These are phyloP conservation scores for Eutolmus rufibarbis DNA, from an alignment of 2,888 invertebrate species.

Conservation along the genomic window DNA sequence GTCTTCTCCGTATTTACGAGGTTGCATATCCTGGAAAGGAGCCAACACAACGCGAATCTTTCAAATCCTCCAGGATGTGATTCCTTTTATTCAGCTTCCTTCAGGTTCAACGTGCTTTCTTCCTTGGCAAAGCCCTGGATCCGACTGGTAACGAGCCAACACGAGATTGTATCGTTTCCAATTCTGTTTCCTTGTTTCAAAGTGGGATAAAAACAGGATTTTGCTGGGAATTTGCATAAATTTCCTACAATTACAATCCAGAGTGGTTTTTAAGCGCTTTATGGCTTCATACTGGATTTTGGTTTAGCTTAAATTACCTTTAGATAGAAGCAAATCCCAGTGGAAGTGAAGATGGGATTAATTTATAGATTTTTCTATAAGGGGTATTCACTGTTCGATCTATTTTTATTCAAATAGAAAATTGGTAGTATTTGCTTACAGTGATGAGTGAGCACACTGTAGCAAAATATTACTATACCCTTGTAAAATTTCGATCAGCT, in stretches of 20 bases:
- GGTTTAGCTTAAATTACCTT: neutral
- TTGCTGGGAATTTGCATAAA: constrained; percentile 26
- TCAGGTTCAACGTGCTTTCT: neutral
- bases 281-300: constrained; percentile 12
- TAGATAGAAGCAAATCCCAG: neutral
- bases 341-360: neutral
- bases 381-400: too few species aligned
- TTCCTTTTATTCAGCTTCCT: neutral
- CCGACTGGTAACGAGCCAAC: constrained; percentile 36
- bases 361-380: neutral
- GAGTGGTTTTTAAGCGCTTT: constrained; percentile 19
- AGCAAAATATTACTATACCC: too few species aligned
- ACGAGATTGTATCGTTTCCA: constrained; percentile 38
- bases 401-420: too few species aligned
- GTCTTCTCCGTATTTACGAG: neutral
- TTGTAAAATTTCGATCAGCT: too few species aligned
- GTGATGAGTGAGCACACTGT: too few species aligned
- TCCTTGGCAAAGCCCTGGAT: neutral
- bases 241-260: constrained; percentile 26
- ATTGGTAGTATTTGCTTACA: too few species aligned
- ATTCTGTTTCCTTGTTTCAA: constrained; percentile 17
- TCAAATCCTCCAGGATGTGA: constrained; percentile 3
- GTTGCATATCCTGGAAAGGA: neutral
- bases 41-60: constrained; percentile 1
- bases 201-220: constrained; percentile 21